Evolutionary conservation across 2,888 invertebrate genomes (phyloP).

Genomic region (Caenorhabditis panamensis): DNA sequence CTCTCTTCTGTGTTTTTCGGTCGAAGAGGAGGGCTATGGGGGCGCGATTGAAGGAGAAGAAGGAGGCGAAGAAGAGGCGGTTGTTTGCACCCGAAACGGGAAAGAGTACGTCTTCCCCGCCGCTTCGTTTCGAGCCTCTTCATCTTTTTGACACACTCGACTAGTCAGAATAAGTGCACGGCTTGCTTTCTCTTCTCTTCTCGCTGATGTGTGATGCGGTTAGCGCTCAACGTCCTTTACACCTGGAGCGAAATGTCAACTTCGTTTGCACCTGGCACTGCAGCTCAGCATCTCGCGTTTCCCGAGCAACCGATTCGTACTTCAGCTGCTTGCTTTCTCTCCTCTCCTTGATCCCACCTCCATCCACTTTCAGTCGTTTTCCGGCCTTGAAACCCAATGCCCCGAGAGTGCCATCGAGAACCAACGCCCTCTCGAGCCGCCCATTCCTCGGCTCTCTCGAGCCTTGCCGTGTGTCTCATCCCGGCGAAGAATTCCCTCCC

Average conservation of each 20-base stretch:
- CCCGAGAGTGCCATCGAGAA: constrained; percentile 21
- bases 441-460: constrained; percentile 34
- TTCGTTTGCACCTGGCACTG: no score
- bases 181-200: background rate
- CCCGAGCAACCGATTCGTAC: constrained; percentile 22
- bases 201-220: background rate
- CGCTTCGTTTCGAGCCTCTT: constrained; percentile 20
- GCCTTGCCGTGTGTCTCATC: constrained; percentile 33
- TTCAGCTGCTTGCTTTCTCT: background rate
- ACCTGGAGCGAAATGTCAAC: background rate
- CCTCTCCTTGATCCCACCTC: background rate
- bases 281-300: constrained; percentile 19
- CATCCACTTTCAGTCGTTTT: constrained; percentile 16
- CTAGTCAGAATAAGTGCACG: constrained; percentile 30
- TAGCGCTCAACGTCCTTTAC: background rate
- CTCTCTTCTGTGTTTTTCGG: constrained; percentile 17
- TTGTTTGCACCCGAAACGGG: constrained; percentile 51
- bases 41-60: background rate
- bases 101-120: constrained; percentile 48
- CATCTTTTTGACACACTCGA: constrained; percentile 46
- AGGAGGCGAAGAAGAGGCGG: constrained; percentile 7
- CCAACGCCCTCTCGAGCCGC: constrained; percentile 42
- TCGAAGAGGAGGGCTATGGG: background rate
- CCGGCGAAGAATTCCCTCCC: constrained; percentile 30
- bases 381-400: constrained; percentile 39